Percentiles rank a stretch among this genome's conserved stretches.
phyloP scores from a whole-genome alignment of 2,113 vertebrate species.

The Micronycteris hirsuta region DNA sequence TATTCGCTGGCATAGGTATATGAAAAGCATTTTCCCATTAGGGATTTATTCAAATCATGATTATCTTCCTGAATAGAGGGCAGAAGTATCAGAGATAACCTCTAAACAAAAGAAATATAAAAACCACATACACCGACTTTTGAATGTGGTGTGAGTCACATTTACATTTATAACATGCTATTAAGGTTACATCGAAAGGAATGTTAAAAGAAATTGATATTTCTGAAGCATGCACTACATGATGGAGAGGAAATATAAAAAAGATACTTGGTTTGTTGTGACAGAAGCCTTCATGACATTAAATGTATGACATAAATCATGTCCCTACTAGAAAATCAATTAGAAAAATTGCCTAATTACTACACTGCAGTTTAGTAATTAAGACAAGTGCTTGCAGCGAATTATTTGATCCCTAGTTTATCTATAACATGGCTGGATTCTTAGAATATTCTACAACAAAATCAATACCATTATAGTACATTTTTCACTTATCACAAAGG shows the following conservation, averaged over 20 bases:
- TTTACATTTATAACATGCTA: not conserved
- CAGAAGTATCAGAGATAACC: not conserved
- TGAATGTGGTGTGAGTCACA: not conserved
- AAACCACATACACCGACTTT: not conserved
- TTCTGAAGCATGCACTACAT: not conserved
- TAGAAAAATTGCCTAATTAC: not conserved
- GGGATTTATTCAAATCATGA: not conserved
- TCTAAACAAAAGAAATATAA: not conserved
- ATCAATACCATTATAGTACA: not conserved
- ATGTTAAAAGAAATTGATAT: not conserved
- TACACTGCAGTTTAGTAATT: not conserved
- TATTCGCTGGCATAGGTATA: not conserved
- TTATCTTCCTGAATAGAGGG: not conserved
- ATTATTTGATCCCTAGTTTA: not conserved
- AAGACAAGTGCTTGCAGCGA: not conserved
- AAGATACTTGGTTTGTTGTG: not conserved
- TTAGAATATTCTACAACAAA: not conserved
- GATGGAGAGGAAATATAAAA: not conserved
- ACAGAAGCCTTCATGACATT: not conserved
- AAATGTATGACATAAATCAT: conserved; percentile 7
- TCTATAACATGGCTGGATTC: not conserved
- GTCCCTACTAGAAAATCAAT: not conserved
- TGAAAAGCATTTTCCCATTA: not conserved
- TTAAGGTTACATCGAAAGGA: not conserved
- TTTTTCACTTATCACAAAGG: not conserved